These are phyloP conservation scores for Gadopsis bispinosus DNA, from an alignment of 2,797 vertebrate species.

Conservation along the genomic window DNA sequence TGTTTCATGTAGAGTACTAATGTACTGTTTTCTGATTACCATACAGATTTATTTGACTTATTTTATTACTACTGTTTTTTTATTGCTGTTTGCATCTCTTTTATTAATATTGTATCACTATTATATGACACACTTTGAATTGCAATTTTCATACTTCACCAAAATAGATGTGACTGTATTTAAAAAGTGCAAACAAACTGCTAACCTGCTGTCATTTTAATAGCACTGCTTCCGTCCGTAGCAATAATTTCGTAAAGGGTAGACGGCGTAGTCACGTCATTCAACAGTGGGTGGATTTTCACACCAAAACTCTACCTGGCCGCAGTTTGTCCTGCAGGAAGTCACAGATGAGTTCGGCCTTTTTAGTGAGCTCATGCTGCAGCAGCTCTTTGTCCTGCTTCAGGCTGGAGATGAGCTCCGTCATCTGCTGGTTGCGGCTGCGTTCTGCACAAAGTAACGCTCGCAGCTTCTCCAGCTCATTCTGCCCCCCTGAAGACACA, in stretches of 20 bases:
- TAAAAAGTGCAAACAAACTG: not conserved
- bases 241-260: not conserved
- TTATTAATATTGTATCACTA: not conserved
- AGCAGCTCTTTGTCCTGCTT: constrained; percentile 82
- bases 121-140: not conserved
- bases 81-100: not conserved
- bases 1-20: not conserved
- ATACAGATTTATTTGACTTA: not conserved
- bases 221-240: no score
- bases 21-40: not conserved
- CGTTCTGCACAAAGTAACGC: constrained; percentile 71
- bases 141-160: not conserved
- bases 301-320: constrained; percentile 58
- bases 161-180: not conserved
- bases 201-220: not conserved
- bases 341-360: constrained; percentile 81
- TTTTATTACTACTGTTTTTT: not conserved
- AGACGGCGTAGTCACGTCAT: not conserved
- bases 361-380: constrained; percentile 77
- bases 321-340: constrained; percentile 80
- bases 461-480: constrained; percentile 72
- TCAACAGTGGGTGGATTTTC: not conserved
- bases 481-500: constrained; percentile 37
- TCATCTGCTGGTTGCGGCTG: constrained; percentile 70
- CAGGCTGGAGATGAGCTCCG: constrained; percentile 72